These are phyloP conservation scores for Lasiommata megera DNA, from an alignment of 2,888 invertebrate species.

Conservation along the genomic window DNA sequence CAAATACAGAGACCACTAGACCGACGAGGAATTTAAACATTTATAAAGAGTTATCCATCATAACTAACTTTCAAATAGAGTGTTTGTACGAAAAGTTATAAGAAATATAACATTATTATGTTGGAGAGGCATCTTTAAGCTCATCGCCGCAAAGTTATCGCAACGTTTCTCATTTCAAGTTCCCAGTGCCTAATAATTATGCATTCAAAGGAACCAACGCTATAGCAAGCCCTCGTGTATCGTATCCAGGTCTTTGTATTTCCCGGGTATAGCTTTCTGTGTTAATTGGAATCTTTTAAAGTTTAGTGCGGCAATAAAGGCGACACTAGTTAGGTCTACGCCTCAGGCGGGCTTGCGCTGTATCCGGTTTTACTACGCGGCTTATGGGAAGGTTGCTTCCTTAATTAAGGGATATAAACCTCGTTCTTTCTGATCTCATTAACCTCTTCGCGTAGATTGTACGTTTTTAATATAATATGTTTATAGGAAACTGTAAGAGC, in stretches of 20 bases:
- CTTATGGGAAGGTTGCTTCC: constrained; percentile 21
- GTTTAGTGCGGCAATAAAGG: constrained; percentile 71
- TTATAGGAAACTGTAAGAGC: background rate
- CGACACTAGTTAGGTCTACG: constrained; percentile 39
- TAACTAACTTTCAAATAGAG: no score
- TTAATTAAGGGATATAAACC: constrained; percentile 24
- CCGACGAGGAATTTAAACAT: no score
- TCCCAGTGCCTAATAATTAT: background rate
- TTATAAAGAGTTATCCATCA: no score
- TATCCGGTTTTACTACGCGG: constrained; percentile 20
- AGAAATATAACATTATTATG: background rate
- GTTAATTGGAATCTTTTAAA: constrained; percentile 80
- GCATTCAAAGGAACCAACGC: background rate
- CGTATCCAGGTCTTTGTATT: constrained; percentile 17
- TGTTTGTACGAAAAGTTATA: no score
- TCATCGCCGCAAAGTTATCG: background rate
- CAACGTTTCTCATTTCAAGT: background rate
- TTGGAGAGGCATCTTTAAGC: background rate
- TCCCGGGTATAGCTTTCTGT: constrained; percentile 28
- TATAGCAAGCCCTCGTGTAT: background rate
- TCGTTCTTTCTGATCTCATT: constrained; percentile 11
- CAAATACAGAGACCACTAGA: no score
- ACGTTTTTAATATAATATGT: background rate
- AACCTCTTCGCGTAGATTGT: background rate
- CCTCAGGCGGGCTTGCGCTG: constrained; percentile 19